Base-by-base conservation (phyloP, 2,113 vertebrate species). In the Melanocharis versteri region DNA sequence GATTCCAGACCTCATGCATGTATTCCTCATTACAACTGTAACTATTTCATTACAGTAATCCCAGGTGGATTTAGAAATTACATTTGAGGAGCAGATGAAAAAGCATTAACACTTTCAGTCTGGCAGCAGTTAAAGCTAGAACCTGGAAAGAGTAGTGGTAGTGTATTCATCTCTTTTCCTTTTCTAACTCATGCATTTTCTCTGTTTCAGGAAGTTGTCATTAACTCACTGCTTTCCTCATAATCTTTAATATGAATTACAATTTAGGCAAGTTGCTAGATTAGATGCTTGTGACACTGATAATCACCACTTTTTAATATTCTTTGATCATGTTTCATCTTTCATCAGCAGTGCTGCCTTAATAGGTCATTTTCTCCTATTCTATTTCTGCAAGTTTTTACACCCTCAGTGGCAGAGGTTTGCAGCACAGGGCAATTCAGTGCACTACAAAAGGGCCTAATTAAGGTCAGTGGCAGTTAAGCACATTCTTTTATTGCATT, bases 41-140 rank as follows among this genome's bases (percentile, higher is more conserved):
- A 53, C 9, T 17, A 37, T 94, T 90, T 93, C 64, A 81, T 93
- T 85, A 44, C 31, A 47, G 39, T 73, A 77, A 51, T 89, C 85
- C 66, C 73, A 75, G 65, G 53, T 86, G 89, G 69, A 69, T 88
- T 94, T 82, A 53, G 66, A 93, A 94, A 87, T 89, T 51, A 14
- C 37, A 33, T 87, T 90, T 79, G 85, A 92, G 42, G n/a, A 95
- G 40, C 44, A 92, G 58, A 79, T 97, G 71, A 86, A 82, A 85
- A 92, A 85, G 45, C 69, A 90, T 87, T 87, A 86, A 77, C 15
- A 14, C 69, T 92, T 91, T 75, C 13, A 3, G 5, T 78, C 61
- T 72, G 53, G 33, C 84, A 83, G 85, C 33, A 39, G 39, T 58
- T 89, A 72, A 93, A 93, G 79, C 64, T 53, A 61, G 51, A 90